Conservation (phyloP, 2,888 invertebrate genomes). For the Nezara viridula region DNA sequence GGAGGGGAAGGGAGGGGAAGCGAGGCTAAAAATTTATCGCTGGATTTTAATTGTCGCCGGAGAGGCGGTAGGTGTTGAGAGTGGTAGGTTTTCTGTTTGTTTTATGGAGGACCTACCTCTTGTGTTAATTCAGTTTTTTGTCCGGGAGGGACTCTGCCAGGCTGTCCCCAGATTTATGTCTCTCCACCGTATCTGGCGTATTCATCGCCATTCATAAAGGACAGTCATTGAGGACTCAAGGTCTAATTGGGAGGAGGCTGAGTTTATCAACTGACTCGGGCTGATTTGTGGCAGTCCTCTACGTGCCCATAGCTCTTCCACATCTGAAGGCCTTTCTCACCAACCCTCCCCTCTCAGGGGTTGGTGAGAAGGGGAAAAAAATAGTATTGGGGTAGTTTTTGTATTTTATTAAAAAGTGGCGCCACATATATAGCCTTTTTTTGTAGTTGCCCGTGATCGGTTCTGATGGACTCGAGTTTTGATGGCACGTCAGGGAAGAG, state of each 20-base stretch:
- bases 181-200: background rate
- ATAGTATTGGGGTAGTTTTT: slow-evolving; percentile 41
- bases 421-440: slow-evolving; percentile 48
- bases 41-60: slow-evolving; percentile 47
- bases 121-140: slow-evolving; percentile 48
- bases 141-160: slow-evolving; percentile 3
- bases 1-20: background rate
- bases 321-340: slow-evolving; percentile 40
- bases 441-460: background rate
- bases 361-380: background rate
- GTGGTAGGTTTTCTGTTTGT: slow-evolving; percentile 43
- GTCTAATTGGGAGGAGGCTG: slow-evolving; percentile 39
- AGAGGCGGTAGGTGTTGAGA: slow-evolving; percentile 46
- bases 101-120: slow-evolving; percentile 42
- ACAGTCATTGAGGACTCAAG: slow-evolving; percentile 48
- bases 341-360: background rate
- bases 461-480: slow-evolving; percentile 41
- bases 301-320: slow-evolving; percentile 41
- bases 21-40: slow-evolving; percentile 33
- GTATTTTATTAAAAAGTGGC: slow-evolving; percentile 47
- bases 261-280: slow-evolving; percentile 49
- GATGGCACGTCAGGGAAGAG: background rate
- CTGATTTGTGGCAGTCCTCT: slow-evolving; percentile 27
- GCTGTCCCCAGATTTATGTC: slow-evolving; percentile 11
- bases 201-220: slow-evolving; percentile 50